Percentiles rank a stretch among this genome's conserved stretches.
Evolutionary conservation across 2,113 vertebrate genomes (phyloP).

Genomic region (Poeciliopsis prolifica): DNA sequence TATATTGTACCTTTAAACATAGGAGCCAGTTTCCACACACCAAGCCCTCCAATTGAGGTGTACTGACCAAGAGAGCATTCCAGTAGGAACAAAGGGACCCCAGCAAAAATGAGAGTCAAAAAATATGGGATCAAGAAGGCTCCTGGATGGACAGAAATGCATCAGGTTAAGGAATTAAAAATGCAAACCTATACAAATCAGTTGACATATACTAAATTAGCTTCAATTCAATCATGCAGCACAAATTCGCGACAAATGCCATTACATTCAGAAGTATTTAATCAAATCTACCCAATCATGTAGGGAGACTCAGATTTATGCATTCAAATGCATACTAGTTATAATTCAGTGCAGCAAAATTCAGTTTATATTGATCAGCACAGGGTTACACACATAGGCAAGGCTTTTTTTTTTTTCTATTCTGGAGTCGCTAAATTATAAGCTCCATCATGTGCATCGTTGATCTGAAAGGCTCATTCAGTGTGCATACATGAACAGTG

Average conservation of each 20-base stretch:
- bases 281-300: not conserved
- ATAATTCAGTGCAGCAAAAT: not conserved
- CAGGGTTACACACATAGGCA: constrained; percentile 11
- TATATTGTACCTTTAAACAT: constrained; percentile 94
- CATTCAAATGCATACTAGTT: not conserved
- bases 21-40: constrained; percentile 97
- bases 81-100: constrained; percentile 94
- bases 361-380: not conserved
- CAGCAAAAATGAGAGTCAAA: constrained; percentile 97
- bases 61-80: constrained; percentile 95
- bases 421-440: constrained; percentile 25
- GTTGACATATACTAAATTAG: not conserved
- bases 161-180: constrained; percentile 41
- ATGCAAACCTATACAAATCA: constrained; percentile 9
- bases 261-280: not conserved
- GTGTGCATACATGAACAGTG: constrained; percentile 35
- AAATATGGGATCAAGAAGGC: constrained; percentile 99
- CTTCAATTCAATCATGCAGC: too few relatives aligned
- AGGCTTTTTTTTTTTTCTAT: constrained; percentile 5
- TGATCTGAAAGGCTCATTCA: constrained; percentile 26
- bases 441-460: constrained; percentile 20
- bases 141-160: constrained; percentile 77
- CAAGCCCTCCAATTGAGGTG: constrained; percentile 95
- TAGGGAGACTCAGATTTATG: not conserved
- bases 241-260: too few relatives aligned